Evolutionary conservation across 2,113 vertebrate genomes (phyloP).

Genomic region (Psittacula cyanocephala): DNA sequence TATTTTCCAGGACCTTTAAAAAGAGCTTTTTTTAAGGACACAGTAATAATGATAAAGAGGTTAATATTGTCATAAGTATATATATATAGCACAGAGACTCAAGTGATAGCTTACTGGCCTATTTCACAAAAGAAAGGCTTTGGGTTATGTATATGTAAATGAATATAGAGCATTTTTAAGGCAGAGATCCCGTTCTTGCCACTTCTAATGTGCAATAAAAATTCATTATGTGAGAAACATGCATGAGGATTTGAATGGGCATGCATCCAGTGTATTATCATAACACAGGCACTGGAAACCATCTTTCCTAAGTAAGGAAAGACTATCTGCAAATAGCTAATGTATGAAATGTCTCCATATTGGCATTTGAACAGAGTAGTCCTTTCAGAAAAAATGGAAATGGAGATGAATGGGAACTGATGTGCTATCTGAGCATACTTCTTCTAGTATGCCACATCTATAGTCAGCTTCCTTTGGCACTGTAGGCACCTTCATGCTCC

Average conservation of each 20-base stretch:
- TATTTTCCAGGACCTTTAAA: not conserved
- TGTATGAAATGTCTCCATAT: not conserved
- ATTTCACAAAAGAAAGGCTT: slow-evolving; percentile 9
- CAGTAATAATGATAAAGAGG: not conserved
- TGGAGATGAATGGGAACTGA: not conserved
- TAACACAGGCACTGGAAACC: not conserved
- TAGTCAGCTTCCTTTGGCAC: not conserved
- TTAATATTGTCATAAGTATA: not conserved
- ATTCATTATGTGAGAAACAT: slow-evolving; percentile 52
- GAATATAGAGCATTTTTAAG: slow-evolving; percentile 7
- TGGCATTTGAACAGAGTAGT: not conserved
- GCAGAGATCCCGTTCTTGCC: slow-evolving; percentile 40
- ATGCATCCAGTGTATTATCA: slow-evolving; percentile 24
- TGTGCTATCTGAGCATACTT: not conserved
- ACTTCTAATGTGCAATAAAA: slow-evolving; percentile 45
- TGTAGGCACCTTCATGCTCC: not conserved
- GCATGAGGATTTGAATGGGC: slow-evolving; percentile 1
- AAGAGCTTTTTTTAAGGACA: not conserved
- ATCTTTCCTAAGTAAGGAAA: not conserved
- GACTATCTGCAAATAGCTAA: not conserved
- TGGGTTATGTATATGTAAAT: slow-evolving; percentile 54
- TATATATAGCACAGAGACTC: not conserved
- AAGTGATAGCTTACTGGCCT: not conserved
- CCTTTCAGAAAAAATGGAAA: slow-evolving; percentile 9
- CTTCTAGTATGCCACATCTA: not conserved